phyloP scores from a whole-genome alignment of 2,797 vertebrate species.

The Anguilla megastoma region DNA sequence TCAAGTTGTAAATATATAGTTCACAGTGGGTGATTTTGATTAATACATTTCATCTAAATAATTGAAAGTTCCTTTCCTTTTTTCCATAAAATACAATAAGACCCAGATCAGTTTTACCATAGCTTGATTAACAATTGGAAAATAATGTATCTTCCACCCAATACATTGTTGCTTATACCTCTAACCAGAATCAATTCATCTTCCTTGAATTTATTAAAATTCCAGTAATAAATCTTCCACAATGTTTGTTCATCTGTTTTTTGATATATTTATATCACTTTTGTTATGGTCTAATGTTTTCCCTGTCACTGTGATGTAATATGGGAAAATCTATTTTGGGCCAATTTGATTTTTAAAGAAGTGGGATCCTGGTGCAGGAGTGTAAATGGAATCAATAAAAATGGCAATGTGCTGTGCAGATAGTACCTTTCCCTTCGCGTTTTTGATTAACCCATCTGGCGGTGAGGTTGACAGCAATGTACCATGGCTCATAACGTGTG shows the following conservation, averaged over 20 bases:
- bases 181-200: no score
- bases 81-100: conserved; percentile 99
- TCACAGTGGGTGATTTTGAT: conserved; percentile 98
- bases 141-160: conserved; percentile 99
- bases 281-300: conserved; percentile 97
- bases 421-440: conserved; percentile 78
- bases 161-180: conserved; percentile 99
- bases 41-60: conserved; percentile 99
- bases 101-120: conserved; percentile 99
- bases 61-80: conserved; percentile 95
- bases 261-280: conserved; percentile 99
- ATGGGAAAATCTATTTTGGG: conserved; percentile 97
- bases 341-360: conserved; percentile 97
- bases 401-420: conserved; percentile 76
- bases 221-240: conserved; percentile 95
- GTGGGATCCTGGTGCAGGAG: conserved; percentile 79
- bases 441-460: conserved; percentile 77
- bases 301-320: conserved; percentile 91
- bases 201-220: conserved; percentile 96
- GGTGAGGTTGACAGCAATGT: conserved; percentile 73
- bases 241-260: conserved; percentile 99
- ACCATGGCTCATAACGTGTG: conserved; percentile 54
- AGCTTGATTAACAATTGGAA: conserved; percentile 98
- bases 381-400: conserved; percentile 80
- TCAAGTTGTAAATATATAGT: conserved; percentile 98